Evolutionary conservation across 53 echinoderm and acorn worm genomes (phyloP).

Genomic region (Echinometra lucunter): DNA sequence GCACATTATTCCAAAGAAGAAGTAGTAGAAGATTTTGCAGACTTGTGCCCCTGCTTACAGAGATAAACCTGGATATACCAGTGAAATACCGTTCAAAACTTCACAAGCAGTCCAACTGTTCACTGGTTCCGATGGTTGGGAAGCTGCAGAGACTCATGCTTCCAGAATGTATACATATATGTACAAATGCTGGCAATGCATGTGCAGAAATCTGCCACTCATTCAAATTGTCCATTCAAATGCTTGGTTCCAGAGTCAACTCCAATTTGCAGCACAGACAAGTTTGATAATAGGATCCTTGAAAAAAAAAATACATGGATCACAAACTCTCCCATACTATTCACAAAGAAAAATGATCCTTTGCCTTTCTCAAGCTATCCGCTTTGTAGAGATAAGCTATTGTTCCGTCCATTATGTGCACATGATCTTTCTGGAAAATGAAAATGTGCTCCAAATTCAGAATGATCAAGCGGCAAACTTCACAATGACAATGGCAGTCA

Average conservation of each 20-base stretch:
- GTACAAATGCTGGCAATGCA: background rate
- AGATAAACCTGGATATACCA: background rate
- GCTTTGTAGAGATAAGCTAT: background rate
- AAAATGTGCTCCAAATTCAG: background rate
- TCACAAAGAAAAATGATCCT: background rate
- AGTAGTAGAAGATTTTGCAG: background rate
- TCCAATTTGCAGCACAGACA: background rate
- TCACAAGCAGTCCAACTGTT: background rate
- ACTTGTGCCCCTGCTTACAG: background rate
- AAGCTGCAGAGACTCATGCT: background rate
- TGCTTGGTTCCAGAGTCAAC: background rate
- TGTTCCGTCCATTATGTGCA: constrained; percentile 6
- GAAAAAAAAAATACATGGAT: background rate
- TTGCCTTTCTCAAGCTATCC: background rate
- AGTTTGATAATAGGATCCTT: background rate
- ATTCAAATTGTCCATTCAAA: background rate
- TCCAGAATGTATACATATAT: background rate
- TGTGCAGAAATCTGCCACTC: background rate
- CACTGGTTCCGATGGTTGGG: background rate
- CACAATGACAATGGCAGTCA: background rate
- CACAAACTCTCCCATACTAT: background rate
- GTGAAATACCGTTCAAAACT: background rate
- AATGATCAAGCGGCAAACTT: constrained; percentile 14
- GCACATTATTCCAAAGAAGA: too few relatives aligned
- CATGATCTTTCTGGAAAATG: background rate